These are phyloP conservation scores for Tenrec ecaudatus DNA, from an alignment of 2,113 vertebrate genomes.

Conservation along the genomic window DNA sequence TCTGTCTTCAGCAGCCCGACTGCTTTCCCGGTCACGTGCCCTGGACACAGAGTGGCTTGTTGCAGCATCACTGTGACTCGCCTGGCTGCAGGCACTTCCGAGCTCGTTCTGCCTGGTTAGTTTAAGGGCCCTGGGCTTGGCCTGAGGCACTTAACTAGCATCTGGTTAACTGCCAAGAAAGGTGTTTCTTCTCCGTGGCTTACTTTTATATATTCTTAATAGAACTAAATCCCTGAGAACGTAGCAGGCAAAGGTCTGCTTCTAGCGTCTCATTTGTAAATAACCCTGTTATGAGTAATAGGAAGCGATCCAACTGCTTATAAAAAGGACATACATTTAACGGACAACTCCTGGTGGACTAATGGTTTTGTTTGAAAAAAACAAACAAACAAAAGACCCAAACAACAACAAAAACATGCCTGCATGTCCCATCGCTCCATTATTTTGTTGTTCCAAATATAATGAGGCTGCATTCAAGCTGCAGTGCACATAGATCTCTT, in stretches of 20 bases:
- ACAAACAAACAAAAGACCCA: neutral
- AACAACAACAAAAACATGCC: slow-evolving; percentile 25
- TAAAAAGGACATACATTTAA: slow-evolving; percentile 78
- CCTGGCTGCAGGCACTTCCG: slow-evolving; percentile 53
- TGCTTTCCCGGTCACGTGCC: neutral
- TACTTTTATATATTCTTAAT: slow-evolving; percentile 75
- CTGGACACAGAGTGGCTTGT: neutral
- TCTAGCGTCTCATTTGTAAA: slow-evolving; percentile 81
- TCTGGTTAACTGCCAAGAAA: slow-evolving; percentile 82
- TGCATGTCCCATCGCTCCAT: slow-evolving; percentile 67
- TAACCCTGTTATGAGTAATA: slow-evolving; percentile 81
- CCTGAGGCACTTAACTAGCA: slow-evolving; percentile 79
- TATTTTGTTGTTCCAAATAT: slow-evolving; percentile 64
- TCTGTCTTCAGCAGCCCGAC: neutral
- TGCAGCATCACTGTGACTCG: neutral
- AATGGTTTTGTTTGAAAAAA: slow-evolving; percentile 71
- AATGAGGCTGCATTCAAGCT: slow-evolving; percentile 69
- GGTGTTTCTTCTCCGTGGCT: slow-evolving; percentile 77
- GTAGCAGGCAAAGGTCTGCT: slow-evolving; percentile 73
- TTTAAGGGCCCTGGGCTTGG: slow-evolving; percentile 78
- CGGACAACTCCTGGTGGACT: slow-evolving; percentile 74
- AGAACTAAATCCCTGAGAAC: slow-evolving; percentile 73
- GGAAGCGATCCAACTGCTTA: slow-evolving; percentile 80
- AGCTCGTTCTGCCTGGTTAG: slow-evolving; percentile 63
- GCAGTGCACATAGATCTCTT: slow-evolving; percentile 66